These are phyloP conservation scores for Drosophila fungiperda DNA, from an alignment of 2,888 invertebrate species.

Conservation along the genomic window DNA sequence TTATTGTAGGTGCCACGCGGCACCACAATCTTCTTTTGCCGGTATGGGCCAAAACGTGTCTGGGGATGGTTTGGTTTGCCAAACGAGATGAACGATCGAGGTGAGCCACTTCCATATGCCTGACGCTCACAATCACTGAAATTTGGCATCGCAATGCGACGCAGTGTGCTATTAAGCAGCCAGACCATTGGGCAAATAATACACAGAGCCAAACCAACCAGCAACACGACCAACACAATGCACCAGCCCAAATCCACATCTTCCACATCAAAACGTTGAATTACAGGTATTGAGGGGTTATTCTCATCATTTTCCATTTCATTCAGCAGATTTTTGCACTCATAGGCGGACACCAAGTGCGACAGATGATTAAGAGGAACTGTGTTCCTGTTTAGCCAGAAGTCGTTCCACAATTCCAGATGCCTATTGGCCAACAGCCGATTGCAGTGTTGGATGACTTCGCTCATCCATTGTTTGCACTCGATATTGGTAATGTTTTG, in stretches of 20 bases:
- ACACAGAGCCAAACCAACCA: conserved; percentile 12
- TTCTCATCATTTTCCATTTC: conserved; percentile 22
- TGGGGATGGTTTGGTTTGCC: conserved; percentile 19
- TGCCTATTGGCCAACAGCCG: conserved; percentile 40
- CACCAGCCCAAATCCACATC: conserved; percentile 19
- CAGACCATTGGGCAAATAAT: conserved; percentile 27
- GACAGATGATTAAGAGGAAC: conserved; percentile 28
- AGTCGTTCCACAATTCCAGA: conserved; percentile 55
- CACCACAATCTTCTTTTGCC: conserved; percentile 16
- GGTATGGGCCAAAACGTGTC: conserved; percentile 32
- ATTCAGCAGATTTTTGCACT: conserved; percentile 56
- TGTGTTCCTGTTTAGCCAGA: conserved; percentile 53
- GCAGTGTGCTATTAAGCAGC: conserved; percentile 28
- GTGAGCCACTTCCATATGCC: background rate
- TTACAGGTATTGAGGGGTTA: background rate
- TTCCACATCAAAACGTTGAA: background rate
- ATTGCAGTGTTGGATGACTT: conserved; percentile 50
- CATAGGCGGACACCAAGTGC: conserved; percentile 39
- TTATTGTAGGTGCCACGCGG: conserved; percentile 6
- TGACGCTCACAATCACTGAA: conserved; percentile 6
- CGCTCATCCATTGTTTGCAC: conserved; percentile 62
- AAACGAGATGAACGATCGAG: conserved; percentile 47
- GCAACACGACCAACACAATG: conserved; percentile 7
- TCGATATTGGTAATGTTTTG: conserved; percentile 35
- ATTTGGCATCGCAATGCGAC: conserved; percentile 11